These are phyloP conservation scores for Percopsis omiscomaycus DNA, from an alignment of 2,797 vertebrate species.

Conservation along the genomic window DNA sequence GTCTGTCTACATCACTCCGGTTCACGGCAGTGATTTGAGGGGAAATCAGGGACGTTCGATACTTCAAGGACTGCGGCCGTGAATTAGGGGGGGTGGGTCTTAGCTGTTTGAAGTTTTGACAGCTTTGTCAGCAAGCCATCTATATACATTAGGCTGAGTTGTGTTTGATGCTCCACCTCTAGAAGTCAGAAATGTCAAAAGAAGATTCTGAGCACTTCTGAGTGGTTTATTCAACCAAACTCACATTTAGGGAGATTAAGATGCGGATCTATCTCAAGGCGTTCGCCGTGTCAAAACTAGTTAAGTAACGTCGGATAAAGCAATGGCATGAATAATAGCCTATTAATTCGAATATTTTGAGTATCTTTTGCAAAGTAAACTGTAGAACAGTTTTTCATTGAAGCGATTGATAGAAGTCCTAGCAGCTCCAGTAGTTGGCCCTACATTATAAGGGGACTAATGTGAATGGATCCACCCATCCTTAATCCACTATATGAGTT, in stretches of 20 bases:
- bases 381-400: slow-evolving; percentile 13
- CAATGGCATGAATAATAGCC: slow-evolving; percentile 49
- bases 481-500: slow-evolving; percentile 64
- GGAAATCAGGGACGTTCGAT: slow-evolving; percentile 66
- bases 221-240: slow-evolving; percentile 36
- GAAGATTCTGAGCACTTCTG: slow-evolving; percentile 46
- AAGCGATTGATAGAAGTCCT: slow-evolving; percentile 27
- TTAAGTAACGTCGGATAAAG: slow-evolving; percentile 44
- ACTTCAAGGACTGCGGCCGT: slow-evolving; percentile 55
- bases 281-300: slow-evolving; percentile 55
- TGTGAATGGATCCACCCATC: slow-evolving; percentile 73
- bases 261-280: slow-evolving; percentile 42
- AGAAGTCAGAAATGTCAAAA: slow-evolving; percentile 59
- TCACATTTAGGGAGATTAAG: slow-evolving; percentile 48
- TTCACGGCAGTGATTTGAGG: slow-evolving; percentile 68
- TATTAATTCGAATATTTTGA: slow-evolving; percentile 56
- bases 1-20: slow-evolving; percentile 70
- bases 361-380: slow-evolving; percentile 39
- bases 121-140: slow-evolving; percentile 75
- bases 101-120: slow-evolving; percentile 77
- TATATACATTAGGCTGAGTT: slow-evolving; percentile 63
- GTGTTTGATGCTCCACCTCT: slow-evolving; percentile 69
- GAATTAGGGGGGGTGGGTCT: slow-evolving; percentile 66
- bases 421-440: slow-evolving; percentile 31
- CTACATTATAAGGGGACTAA: slow-evolving; percentile 54